phyloP scores from a whole-genome alignment of 2,888 invertebrate genomes.

The Theretra japonica region DNA sequence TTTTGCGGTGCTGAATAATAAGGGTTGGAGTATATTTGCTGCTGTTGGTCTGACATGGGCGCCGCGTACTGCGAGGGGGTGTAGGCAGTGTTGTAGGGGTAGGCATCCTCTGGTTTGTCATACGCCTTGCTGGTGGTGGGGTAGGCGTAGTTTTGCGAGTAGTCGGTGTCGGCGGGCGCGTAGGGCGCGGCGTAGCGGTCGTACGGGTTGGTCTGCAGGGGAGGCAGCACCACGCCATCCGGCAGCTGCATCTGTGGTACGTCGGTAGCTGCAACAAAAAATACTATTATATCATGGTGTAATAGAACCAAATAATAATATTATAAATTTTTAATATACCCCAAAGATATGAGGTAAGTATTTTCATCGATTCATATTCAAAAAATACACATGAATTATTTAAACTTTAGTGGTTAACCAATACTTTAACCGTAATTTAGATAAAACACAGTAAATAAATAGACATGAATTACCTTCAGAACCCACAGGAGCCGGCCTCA shows the following conservation, averaged over 20 bases:
- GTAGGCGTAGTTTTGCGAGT: constrained; percentile 62
- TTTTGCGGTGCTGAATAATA: constrained; percentile 69
- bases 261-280: constrained; percentile 64
- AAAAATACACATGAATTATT: too few species aligned
- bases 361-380: too few species aligned
- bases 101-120: constrained; percentile 65
- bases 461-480: constrained; percentile 83
- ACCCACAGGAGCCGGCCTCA: constrained; percentile 89
- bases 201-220: constrained; percentile 60
- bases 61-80: constrained; percentile 68
- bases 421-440: too few species aligned
- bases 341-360: too few species aligned
- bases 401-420: too few species aligned
- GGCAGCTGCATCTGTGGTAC: constrained; percentile 67
- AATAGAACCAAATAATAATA: background rate
- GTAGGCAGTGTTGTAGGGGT: constrained; percentile 65
- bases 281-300: background rate
- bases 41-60: constrained; percentile 55
- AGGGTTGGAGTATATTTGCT: constrained; percentile 66
- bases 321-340: background rate
- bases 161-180: constrained; percentile 55
- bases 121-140: constrained; percentile 57
- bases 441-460: too few species aligned
- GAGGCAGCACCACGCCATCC: constrained; percentile 69
- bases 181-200: constrained; percentile 61